Evolutionary conservation across 2,797 vertebrate genomes (phyloP).

Genomic region (Cheirogaleus major): DNA sequence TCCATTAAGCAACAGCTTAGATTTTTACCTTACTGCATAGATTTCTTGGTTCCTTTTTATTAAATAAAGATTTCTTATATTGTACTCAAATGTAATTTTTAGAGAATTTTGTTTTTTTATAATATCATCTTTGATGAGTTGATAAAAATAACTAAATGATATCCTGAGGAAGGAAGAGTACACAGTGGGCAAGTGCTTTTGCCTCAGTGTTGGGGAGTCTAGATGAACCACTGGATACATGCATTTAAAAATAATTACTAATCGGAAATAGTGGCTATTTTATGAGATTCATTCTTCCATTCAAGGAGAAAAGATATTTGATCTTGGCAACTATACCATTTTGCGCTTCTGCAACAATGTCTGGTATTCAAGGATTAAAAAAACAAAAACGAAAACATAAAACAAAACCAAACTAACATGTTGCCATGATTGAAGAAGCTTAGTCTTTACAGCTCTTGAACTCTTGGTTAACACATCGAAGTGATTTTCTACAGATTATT

Average conservation of each 20-base stretch:
- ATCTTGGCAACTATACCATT: background rate
- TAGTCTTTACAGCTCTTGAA: background rate
- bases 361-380: background rate
- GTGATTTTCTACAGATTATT: background rate
- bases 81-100: background rate
- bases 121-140: background rate
- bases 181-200: background rate
- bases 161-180: too few species aligned
- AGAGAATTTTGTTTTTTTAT: background rate
- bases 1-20: background rate
- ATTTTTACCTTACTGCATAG: background rate
- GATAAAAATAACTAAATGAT: background rate
- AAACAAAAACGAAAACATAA: background rate
- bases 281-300: background rate
- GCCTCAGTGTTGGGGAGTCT: background rate
- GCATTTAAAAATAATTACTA: background rate
- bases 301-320: background rate
- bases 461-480: rapidly evolving
- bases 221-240: background rate
- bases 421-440: background rate
- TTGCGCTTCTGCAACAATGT: background rate
- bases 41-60: background rate
- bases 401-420: background rate
- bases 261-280: background rate
- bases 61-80: background rate